These are phyloP conservation scores for Lymantria dispar DNA, from an alignment of 2,888 invertebrate genomes.

Conservation along the genomic window DNA sequence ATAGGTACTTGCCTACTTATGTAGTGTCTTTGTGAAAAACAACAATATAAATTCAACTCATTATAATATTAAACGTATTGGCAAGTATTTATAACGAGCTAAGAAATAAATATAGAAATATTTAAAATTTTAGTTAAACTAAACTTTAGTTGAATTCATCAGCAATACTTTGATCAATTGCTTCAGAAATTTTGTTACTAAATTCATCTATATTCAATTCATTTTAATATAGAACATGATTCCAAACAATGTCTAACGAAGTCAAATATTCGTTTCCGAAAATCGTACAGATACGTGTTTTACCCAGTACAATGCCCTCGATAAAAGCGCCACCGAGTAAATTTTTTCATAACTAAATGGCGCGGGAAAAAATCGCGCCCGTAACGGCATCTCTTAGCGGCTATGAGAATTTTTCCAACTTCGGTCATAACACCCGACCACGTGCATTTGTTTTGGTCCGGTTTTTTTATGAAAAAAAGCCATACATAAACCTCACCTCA, in stretches of 20 bases:
- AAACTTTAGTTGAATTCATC: too few species aligned
- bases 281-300: neutral
- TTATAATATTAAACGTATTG: too few species aligned
- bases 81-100: too few species aligned
- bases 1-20: too few species aligned
- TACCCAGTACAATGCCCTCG: slow-evolving; percentile 12
- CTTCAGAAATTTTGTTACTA: too few species aligned
- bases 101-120: too few species aligned
- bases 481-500: slow-evolving; percentile 77
- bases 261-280: slow-evolving; percentile 3
- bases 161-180: too few species aligned
- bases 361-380: slow-evolving; percentile 61
- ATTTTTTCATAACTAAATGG: slow-evolving; percentile 71
- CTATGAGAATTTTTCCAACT: slow-evolving; percentile 68
- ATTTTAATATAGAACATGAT: neutral
- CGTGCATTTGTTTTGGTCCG: slow-evolving; percentile 82
- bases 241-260: neutral
- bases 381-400: slow-evolving; percentile 78
- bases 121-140: too few species aligned
- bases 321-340: slow-evolving; percentile 64
- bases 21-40: too few species aligned
- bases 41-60: too few species aligned
- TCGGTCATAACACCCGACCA: slow-evolving; percentile 80
- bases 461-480: slow-evolving; percentile 76
- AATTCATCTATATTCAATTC: neutral